phyloP scores from a whole-genome alignment of 2,113 vertebrate species.

The Polyodon spathula region DNA sequence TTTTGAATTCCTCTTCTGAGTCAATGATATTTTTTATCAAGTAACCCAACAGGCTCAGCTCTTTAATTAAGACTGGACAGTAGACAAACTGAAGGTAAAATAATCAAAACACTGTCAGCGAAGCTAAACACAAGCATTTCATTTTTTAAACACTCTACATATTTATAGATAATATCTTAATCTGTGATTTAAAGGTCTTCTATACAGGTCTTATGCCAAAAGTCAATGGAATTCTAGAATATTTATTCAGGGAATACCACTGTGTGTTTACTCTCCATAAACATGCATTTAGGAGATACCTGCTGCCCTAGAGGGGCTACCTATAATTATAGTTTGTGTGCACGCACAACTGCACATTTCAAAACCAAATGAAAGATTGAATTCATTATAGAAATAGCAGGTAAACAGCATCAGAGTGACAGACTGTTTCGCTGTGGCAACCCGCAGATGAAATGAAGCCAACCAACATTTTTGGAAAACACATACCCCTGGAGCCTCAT shows the following conservation, averaged over 20 bases:
- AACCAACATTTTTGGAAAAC: neutral
- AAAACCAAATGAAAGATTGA: slow-evolving; percentile 15
- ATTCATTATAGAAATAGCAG: slow-evolving; percentile 18
- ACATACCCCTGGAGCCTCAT: neutral
- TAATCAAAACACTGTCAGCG: slow-evolving; percentile 4
- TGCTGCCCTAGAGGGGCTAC: slow-evolving; percentile 1
- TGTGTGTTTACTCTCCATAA: slow-evolving; percentile 11
- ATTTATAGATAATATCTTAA: slow-evolving; percentile 10
- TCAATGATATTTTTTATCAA: too few species aligned
- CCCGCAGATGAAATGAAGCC: neutral
- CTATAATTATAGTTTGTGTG: slow-evolving; percentile 15
- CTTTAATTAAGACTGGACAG: too few species aligned
- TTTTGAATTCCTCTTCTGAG: too few species aligned
- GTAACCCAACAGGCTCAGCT: too few species aligned
- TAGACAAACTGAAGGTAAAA: too few species aligned
- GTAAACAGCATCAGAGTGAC: slow-evolving; percentile 13
- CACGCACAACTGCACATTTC: slow-evolving; percentile 11
- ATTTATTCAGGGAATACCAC: slow-evolving; percentile 7
- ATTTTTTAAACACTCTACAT: slow-evolving; percentile 7
- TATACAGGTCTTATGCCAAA: neutral
- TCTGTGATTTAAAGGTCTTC: slow-evolving; percentile 2
- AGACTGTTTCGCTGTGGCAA: slow-evolving; percentile 7
- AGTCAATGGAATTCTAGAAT: neutral
- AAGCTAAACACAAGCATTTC: slow-evolving; percentile 1
- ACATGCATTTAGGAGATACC: slow-evolving; percentile 2